phyloP scores from a whole-genome alignment of 2,797 vertebrate genomes.

The Phaenicophaeus curvirostris region DNA sequence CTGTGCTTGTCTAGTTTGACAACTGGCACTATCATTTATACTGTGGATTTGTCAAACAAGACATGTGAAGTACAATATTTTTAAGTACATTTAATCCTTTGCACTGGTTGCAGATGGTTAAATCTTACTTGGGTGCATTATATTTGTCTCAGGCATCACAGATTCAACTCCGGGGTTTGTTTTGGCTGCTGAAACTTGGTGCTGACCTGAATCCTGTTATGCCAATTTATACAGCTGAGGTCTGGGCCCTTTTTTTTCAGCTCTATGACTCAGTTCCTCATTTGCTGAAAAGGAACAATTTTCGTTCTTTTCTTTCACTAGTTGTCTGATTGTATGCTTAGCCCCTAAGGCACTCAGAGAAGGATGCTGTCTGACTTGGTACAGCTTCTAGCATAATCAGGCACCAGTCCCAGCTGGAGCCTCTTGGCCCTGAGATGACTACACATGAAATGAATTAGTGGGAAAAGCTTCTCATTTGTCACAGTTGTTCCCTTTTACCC shows the following conservation, averaged over 20 bases:
- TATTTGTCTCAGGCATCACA: neutral
- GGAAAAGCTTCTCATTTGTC: slow-evolving; percentile 49
- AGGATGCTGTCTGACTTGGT: slow-evolving; percentile 35
- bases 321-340: slow-evolving; percentile 18
- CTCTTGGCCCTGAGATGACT: slow-evolving; percentile 24
- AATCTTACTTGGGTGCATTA: neutral
- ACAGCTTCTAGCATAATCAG: slow-evolving; percentile 25
- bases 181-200: neutral
- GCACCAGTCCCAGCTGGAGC: slow-evolving; percentile 15
- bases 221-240: slow-evolving; percentile 13
- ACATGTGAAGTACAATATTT: neutral
- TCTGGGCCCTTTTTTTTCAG: slow-evolving; percentile 14
- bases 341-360: slow-evolving; percentile 17
- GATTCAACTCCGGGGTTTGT: neutral
- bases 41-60: slow-evolving; percentile 8
- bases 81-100: neutral
- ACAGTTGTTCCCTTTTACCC: neutral
- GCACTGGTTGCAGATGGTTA: neutral
- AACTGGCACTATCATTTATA: neutral
- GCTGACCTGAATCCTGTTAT: slow-evolving; percentile 19
- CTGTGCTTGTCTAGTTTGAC: slow-evolving; percentile 26
- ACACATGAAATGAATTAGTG: slow-evolving; percentile 37
- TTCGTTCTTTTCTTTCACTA: slow-evolving; percentile 1
- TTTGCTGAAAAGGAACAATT: slow-evolving; percentile 25
- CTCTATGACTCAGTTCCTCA: neutral